Conservation (phyloP, 2,888 invertebrate genomes). For the Ectemnius continuus region DNA sequence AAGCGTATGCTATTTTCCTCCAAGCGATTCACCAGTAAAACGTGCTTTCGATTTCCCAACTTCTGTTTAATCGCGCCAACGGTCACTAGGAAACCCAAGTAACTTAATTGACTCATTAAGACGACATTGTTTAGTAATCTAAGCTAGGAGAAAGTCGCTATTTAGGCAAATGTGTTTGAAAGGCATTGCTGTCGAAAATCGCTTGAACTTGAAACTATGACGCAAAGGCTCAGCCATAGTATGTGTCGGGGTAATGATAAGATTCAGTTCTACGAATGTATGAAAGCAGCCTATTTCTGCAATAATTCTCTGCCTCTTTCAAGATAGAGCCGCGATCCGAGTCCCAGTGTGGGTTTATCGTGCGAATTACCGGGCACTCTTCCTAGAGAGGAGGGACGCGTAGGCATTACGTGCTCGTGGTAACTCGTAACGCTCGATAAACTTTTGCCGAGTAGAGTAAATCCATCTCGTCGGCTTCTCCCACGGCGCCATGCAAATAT, state of each 20-base stretch:
- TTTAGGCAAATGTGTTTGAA: too few relatives aligned
- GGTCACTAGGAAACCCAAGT: background rate
- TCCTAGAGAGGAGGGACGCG: slow-evolving; percentile 29
- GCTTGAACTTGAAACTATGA: background rate
- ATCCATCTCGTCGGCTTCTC: slow-evolving; percentile 49
- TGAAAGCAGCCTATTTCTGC: background rate
- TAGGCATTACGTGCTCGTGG: slow-evolving; percentile 19
- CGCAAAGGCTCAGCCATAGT: background rate
- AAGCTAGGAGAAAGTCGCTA: background rate
- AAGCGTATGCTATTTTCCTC: background rate
- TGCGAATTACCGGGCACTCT: slow-evolving; percentile 8
- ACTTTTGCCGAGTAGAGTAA: slow-evolving; percentile 46
- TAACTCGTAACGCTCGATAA: slow-evolving; percentile 50
- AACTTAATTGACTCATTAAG: background rate
- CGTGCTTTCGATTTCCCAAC: background rate
- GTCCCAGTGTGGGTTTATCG: background rate
- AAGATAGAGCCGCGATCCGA: background rate
- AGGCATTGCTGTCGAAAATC: too few relatives aligned
- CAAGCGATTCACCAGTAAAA: background rate
- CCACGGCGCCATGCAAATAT: slow-evolving; percentile 48
- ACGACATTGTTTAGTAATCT: background rate
- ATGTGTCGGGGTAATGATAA: background rate
- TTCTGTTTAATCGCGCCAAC: background rate
- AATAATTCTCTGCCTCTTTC: background rate
- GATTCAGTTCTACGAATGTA: background rate